phyloP scores from a whole-genome alignment of 2,888 invertebrate genomes.

The Drosophila mulleri region DNA sequence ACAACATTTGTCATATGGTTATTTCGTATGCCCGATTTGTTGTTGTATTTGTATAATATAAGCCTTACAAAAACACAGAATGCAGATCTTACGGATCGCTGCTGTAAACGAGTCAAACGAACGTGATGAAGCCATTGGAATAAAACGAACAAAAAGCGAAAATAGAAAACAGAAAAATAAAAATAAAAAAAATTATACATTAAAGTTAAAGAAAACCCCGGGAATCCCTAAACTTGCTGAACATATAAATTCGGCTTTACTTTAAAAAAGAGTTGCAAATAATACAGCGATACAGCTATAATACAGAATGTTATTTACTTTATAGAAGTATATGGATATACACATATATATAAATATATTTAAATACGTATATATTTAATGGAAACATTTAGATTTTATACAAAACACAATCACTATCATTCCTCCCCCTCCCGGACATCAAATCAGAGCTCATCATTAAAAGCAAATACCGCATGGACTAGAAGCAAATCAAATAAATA shows the following conservation, averaged over 20 bases:
- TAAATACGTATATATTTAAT: constrained; percentile 53
- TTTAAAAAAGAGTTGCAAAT: constrained; percentile 53
- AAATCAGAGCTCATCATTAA: constrained; percentile 33
- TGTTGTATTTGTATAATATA: constrained; percentile 44
- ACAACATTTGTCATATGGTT: constrained; percentile 12
- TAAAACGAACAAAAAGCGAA: constrained; percentile 16
- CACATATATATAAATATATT: constrained; percentile 29
- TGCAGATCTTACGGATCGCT: constrained; percentile 11
- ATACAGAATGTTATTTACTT: constrained; percentile 77
- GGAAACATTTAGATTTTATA: constrained; percentile 76
- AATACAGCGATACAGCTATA: constrained; percentile 48
- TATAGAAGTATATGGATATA: constrained; percentile 59
- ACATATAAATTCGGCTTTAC: constrained; percentile 50
- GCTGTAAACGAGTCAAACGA: constrained; percentile 46
- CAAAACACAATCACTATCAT: constrained; percentile 53
- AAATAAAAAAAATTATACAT: not conserved
- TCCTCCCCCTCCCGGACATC: constrained; percentile 17
- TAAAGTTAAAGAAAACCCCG: constrained; percentile 13
- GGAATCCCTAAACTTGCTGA: constrained; percentile 47
- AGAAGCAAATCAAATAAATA: constrained; percentile 72
- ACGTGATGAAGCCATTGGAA: constrained; percentile 48
- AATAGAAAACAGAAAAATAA: not conserved
- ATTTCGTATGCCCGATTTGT: constrained; percentile 17
- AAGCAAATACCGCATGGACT: constrained; percentile 41
- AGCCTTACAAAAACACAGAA: constrained; percentile 38